Conservation (phyloP, 2,797 vertebrate species). For the Dicrostonyx torquatus region DNA sequence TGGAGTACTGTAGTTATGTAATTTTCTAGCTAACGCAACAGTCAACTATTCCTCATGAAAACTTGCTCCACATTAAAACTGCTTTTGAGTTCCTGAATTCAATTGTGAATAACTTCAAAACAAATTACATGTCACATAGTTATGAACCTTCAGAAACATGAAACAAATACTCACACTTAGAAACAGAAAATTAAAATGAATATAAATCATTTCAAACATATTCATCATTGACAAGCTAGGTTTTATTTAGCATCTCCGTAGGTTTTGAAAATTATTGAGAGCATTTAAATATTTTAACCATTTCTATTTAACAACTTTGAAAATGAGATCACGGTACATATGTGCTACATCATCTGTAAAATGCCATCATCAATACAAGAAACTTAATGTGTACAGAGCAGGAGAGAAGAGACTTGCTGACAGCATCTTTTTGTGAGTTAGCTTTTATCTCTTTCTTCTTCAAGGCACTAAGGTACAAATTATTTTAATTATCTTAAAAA, state of each 20-base stretch:
- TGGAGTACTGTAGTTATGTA: not conserved
- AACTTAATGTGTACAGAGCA: not conserved
- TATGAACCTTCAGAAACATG: not conserved
- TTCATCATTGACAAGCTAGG: not conserved
- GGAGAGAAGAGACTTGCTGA: not conserved
- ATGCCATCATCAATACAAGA: not conserved
- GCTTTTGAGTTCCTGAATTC: not conserved
- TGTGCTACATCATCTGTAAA: not conserved
- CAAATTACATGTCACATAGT: not conserved
- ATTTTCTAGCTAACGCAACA: not conserved
- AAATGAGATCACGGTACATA: slow-evolving; percentile 27
- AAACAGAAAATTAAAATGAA: slow-evolving; percentile 33
- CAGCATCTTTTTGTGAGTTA: not conserved
- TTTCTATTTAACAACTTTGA: not conserved
- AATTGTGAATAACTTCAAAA: not conserved
- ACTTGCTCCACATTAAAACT: not conserved
- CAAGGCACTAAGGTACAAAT: slow-evolving; percentile 20
- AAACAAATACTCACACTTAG: not conserved
- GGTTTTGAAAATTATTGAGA: not conserved
- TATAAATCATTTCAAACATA: slow-evolving; percentile 27
- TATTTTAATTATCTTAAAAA: slow-evolving; percentile 9
- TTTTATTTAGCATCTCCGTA: slow-evolving; percentile 57
- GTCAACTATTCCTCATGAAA: not conserved
- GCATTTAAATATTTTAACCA: slow-evolving; percentile 24
- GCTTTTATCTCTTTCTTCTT: not conserved